Evolutionary conservation across 2,797 vertebrate species (phyloP).

Genomic region (Odontamblyopus rebecca): DNA sequence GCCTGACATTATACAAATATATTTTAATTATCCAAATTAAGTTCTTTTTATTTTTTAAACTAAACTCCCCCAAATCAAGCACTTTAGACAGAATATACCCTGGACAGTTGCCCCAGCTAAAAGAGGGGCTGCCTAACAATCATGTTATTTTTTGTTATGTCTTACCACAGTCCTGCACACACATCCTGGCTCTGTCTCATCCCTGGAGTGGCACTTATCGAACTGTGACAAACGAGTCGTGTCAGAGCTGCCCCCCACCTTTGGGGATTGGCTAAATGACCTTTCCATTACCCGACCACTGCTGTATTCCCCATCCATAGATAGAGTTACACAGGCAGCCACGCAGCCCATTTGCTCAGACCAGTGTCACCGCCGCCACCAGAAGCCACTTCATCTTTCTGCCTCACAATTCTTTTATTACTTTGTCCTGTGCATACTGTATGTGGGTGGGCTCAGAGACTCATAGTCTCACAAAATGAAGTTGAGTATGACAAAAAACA

Average conservation of each 20-base stretch:
- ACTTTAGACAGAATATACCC: background rate
- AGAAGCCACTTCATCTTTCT: slow-evolving; percentile 43
- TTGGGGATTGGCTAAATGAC: slow-evolving; percentile 77
- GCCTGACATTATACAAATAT: background rate
- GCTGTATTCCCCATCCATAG: slow-evolving; percentile 69
- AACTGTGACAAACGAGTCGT: slow-evolving; percentile 81
- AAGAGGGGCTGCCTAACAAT: background rate
- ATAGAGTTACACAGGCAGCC: slow-evolving; percentile 72
- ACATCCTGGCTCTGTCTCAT: slow-evolving; percentile 54
- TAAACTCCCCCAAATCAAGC: background rate
- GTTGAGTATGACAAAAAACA: background rate
- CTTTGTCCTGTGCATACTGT: slow-evolving; percentile 14
- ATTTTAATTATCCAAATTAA: background rate
- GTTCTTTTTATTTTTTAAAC: background rate
- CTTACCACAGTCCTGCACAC: slow-evolving; percentile 39
- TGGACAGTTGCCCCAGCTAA: background rate
- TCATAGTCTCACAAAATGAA: background rate
- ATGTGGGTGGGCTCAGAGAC: background rate
- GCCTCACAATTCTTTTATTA: slow-evolving; percentile 1
- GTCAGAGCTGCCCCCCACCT: slow-evolving; percentile 74
- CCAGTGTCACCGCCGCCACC: slow-evolving; percentile 56
- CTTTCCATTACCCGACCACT: slow-evolving; percentile 79
- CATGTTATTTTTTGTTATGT: slow-evolving; percentile 18
- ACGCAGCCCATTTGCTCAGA: slow-evolving; percentile 62
- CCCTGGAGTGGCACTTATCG: slow-evolving; percentile 78